Percentiles rank a stretch among this genome's conserved stretches.
These are phyloP conservation scores for Heliconius hewitsoni DNA, from an alignment of 1,140 invertebrate species.

Conservation along the genomic window DNA sequence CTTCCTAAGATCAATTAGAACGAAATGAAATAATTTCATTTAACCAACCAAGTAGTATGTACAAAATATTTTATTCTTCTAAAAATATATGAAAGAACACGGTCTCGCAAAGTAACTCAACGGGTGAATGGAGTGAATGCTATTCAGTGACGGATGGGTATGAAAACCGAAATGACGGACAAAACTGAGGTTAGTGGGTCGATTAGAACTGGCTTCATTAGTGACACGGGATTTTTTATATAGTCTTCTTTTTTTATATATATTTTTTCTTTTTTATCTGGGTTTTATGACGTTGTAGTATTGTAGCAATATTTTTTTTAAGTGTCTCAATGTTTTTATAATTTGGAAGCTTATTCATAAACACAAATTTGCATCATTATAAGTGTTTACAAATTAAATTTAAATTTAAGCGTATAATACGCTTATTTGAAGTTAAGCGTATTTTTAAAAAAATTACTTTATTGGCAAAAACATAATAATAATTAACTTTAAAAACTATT, in stretches of 20 bases:
- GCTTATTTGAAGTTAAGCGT: too few relatives aligned
- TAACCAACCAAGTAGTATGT: not conserved
- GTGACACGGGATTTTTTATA: constrained; percentile 21
- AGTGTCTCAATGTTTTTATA: not conserved
- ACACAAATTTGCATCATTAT: too few relatives aligned
- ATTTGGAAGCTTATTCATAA: not conserved
- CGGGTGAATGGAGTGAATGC: constrained; percentile 20
- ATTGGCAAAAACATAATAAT: too few relatives aligned
- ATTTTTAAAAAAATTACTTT: too few relatives aligned
- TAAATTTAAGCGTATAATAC: too few relatives aligned
- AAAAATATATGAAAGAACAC: constrained; percentile 17
- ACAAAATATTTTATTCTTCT: constrained; percentile 9
- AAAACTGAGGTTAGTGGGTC: constrained; percentile 26
- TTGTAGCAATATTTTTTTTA: not conserved
- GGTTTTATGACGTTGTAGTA: not conserved
- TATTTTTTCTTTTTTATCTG: not conserved
- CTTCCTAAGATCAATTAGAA: not conserved
- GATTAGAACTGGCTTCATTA: constrained; percentile 28
- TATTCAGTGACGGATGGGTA: constrained; percentile 24
- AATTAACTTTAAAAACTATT: too few relatives aligned
- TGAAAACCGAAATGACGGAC: constrained; percentile 24
- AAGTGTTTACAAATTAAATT: too few relatives aligned
- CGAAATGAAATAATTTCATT: not conserved
- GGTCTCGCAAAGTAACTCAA: constrained; percentile 4
- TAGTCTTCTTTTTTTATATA: constrained; percentile 14